phyloP scores from a whole-genome alignment of 2,113 vertebrate genomes.

The Ciconia maguari region DNA sequence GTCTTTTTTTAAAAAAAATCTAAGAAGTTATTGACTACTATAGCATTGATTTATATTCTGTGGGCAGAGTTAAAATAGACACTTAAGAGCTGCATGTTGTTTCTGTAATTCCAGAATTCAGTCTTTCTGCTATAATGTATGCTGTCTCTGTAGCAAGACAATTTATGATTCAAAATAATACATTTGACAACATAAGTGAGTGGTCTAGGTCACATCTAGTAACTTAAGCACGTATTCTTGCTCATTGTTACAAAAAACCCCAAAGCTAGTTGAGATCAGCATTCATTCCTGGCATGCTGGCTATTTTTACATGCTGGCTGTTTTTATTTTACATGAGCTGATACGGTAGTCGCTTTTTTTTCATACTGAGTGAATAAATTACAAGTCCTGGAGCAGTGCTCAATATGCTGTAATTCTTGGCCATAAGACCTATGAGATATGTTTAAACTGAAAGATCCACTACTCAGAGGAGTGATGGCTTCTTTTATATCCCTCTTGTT shows the following conservation, averaged over 20 bases:
- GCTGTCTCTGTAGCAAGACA: neutral
- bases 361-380: neutral
- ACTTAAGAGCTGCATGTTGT: neutral
- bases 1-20: neutral
- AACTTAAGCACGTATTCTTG: neutral
- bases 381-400: neutral
- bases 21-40: neutral
- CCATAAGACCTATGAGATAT: neutral
- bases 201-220: neutral
- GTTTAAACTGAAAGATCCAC: neutral
- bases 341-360: neutral
- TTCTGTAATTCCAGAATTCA: neutral
- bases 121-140: neutral
- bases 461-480: neutral
- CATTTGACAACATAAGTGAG: neutral
- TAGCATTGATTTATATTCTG: neutral
- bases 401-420: neutral
- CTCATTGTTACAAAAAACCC: neutral
- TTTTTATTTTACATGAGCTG: conserved; percentile 4
- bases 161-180: neutral
- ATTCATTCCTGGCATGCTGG: neutral
- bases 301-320: neutral
- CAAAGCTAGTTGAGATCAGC: neutral
- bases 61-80: neutral
- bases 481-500: neutral